A percentile compares a stretch with the other conserved stretches of the same genome.
Conservation (phyloP, 2,113 vertebrate species). For the Microtus richardsoni region DNA sequence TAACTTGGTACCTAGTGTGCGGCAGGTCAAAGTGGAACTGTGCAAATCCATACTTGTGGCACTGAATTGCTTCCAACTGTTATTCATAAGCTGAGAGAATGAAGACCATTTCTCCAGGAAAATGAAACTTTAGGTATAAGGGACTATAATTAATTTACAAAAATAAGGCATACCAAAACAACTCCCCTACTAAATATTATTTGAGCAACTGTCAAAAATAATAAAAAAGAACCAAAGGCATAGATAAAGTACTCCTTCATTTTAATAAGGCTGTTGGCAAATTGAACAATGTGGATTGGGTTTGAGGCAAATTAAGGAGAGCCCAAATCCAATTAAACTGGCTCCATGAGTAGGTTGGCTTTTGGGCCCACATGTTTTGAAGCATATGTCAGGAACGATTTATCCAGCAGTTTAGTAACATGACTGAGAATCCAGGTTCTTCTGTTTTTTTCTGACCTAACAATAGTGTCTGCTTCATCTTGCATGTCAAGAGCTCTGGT, state of each 20-base stretch:
- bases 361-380: not conserved
- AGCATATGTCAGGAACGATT: not conserved
- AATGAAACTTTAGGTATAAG: conserved; percentile 19
- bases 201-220: not conserved
- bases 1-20: not conserved
- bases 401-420: not conserved
- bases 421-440: not conserved
- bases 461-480: not conserved
- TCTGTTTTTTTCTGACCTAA: not conserved
- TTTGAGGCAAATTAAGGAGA: conserved; percentile 36
- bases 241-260: not conserved
- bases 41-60: not conserved
- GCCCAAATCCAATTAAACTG: not conserved
- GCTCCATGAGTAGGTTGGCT: not conserved
- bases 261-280: conserved; percentile 21
- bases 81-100: not conserved
- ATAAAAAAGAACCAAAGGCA: not conserved
- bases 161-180: conserved; percentile 7
- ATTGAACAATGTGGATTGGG: not conserved
- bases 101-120: conserved; percentile 48
- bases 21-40: not conserved
- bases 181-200: not conserved
- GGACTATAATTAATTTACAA: conserved; percentile 8
- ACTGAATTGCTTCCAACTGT: conserved; percentile 55
- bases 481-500: not conserved